These are phyloP conservation scores for Eurosta solidaginis DNA, from an alignment of 1,140 invertebrate genomes.

Conservation along the genomic window DNA sequence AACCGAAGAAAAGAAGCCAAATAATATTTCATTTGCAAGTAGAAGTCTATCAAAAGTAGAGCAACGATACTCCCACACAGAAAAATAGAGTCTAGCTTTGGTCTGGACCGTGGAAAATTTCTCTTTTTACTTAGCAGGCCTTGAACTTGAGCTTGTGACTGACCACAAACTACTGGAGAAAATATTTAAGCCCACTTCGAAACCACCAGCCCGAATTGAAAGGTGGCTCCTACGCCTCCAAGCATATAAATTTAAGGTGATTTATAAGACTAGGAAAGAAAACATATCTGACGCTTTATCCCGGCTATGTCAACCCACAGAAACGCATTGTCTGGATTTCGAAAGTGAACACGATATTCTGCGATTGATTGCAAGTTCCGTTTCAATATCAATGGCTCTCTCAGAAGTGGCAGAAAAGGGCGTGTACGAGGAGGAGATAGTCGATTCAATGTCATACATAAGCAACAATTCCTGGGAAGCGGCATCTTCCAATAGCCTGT, in stretches of 20 bases:
- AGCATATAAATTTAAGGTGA: slow-evolving; percentile 49
- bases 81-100: background rate
- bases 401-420: background rate
- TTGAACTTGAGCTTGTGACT: slow-evolving; percentile 2
- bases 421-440: slow-evolving; percentile 30
- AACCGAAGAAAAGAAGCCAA: background rate
- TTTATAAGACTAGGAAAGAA: slow-evolving; percentile 51
- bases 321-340: background rate
- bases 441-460: slow-evolving; percentile 30
- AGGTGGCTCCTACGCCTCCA: slow-evolving; percentile 52
- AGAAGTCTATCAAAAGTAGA: slow-evolving; percentile 53
- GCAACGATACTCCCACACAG: slow-evolving; percentile 43
- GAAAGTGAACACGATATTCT: background rate
- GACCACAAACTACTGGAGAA: slow-evolving; percentile 38
- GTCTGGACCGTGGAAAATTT: slow-evolving; percentile 2
- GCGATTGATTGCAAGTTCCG: background rate
- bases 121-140: slow-evolving; percentile 19
- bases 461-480: slow-evolving; percentile 24
- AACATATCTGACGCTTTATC: slow-evolving; percentile 59
- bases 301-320: background rate
- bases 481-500: slow-evolving; percentile 11
- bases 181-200: slow-evolving; percentile 41
- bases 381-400: background rate
- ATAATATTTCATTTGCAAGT: slow-evolving; percentile 55
- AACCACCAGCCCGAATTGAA: slow-evolving; percentile 49